Evolutionary conservation across 2,797 vertebrate species (phyloP), one percentile per base, ranked within the genome.

Genomic region (Enteromius afrohamiltoni): DNA sequence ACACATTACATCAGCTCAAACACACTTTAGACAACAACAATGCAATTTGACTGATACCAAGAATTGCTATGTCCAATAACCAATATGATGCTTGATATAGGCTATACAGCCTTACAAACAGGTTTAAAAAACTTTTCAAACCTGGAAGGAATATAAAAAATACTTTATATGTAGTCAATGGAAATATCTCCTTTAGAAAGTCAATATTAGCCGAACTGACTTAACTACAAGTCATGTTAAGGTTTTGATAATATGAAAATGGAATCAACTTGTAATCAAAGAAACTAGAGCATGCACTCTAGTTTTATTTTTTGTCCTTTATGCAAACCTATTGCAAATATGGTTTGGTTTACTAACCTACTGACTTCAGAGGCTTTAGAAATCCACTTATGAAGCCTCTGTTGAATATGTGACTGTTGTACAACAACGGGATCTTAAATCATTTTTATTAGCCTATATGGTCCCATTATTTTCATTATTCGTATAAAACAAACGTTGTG

Each of bases 281-380:
- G 26, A 6, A 6, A 49, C 10, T 77, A 29, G 8, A 64, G 37
- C 14, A 17, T 2, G 9, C 6, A 26, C 14, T 11, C 14, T 5
- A 7, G 16, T 21, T 29, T 19, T 19, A 19, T 60, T 5, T 47
- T 42, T 26, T 69, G 16, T 58, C n/a, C 21, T 34, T 55, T 29
- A 51, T 40, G 70, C 70, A 82, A 26, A n/a, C 13, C 79, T 47
- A 23, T 45, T 17, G 23, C 19, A 64, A 23, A 17, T 73, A 7
- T 51, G 45, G 70, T 40, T 75, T 67, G 70, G 58, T 65, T 75
- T 67, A 82, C 58, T 82, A 82, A 67, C 80, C 70, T 53, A 75
- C 58, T 75, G 45, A 82, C 69, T 31, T 21, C 6, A 51, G 29
- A 40, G 17, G 19, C n/a, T 64, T 62, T 65, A 19, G 29, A 82